These are phyloP conservation scores for Glaucidium brasilianum DNA, from an alignment of 2,113 vertebrate genomes.

Conservation along the genomic window DNA sequence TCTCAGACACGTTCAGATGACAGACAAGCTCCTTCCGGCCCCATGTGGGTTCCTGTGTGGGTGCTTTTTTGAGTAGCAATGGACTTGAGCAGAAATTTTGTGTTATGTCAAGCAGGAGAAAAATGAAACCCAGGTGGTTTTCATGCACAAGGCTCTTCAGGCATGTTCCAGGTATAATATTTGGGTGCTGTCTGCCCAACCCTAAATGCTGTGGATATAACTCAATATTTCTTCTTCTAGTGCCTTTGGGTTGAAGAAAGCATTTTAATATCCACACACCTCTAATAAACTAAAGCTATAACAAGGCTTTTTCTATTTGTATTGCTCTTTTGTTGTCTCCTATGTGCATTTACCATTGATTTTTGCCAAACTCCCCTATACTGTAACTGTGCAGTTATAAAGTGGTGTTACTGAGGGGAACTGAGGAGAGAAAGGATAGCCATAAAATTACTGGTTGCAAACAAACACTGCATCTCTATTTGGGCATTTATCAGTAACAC, in stretches of 20 bases:
- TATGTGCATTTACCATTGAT: constrained; percentile 16
- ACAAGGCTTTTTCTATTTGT: not conserved
- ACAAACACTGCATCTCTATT: constrained; percentile 25
- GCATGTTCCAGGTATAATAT: not conserved
- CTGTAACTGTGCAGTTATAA: constrained; percentile 25
- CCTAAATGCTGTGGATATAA: not conserved
- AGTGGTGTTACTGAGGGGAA: constrained; percentile 18
- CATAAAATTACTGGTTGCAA: constrained; percentile 64
- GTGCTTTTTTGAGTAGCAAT: not conserved
- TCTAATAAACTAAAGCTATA: constrained; percentile 17
- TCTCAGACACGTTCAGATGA: not conserved
- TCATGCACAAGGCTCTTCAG: not conserved
- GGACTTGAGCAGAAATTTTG: not conserved
- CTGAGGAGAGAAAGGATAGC: constrained; percentile 10
- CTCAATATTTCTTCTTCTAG: constrained; percentile 5
- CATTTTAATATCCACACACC: not conserved
- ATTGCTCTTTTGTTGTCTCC: constrained; percentile 33
- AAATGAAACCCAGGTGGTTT: not conserved
- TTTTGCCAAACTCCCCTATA: constrained; percentile 31
- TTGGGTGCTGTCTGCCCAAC: not conserved
- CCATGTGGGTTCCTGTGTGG: not conserved
- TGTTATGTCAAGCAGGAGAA: not conserved
- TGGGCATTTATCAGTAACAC: constrained; percentile 43
- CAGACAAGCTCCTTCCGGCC: not conserved
- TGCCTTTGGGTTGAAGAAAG: constrained; percentile 22